Conservation (phyloP, 2,797 vertebrate genomes). For the Myripristis murdjan region DNA sequence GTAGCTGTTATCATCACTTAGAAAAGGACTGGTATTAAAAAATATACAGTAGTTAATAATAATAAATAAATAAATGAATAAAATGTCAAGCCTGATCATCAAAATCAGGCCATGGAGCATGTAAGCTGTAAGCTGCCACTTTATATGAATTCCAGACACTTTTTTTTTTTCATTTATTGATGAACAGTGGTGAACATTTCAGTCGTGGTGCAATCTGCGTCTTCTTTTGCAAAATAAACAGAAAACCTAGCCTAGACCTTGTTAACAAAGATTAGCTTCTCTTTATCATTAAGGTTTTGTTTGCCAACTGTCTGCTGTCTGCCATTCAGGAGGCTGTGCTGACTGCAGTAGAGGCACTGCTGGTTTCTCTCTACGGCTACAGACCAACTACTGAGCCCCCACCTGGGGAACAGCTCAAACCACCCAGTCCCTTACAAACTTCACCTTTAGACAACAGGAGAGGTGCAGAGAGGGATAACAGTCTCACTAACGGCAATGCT, state of each 20-base stretch:
- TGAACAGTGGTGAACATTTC: not conserved
- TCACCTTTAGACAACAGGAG: not conserved
- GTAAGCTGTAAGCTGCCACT: too few relatives aligned
- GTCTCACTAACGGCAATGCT: slow-evolving; percentile 1
- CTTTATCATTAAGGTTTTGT: not conserved
- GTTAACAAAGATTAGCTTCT: not conserved
- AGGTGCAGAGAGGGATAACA: slow-evolving; percentile 59
- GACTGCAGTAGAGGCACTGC: slow-evolving; percentile 89
- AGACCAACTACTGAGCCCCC: slow-evolving; percentile 65
- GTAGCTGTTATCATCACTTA: slow-evolving; percentile 61
- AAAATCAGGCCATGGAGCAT: too few relatives aligned
- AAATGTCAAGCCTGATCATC: not conserved
- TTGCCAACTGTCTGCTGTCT: slow-evolving; percentile 3
- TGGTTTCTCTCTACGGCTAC: slow-evolving; percentile 91
- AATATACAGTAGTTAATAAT: not conserved
- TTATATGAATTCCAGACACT: not conserved
- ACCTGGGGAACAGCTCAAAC: slow-evolving; percentile 23
- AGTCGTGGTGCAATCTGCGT: too few relatives aligned
- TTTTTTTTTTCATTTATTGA: not conserved
- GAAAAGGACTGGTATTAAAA: not conserved
- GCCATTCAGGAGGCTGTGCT: slow-evolving; percentile 89
- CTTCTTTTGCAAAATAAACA: not conserved
- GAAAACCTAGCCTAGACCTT: not conserved
- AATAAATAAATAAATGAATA: too few relatives aligned
- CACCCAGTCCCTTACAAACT: slow-evolving; percentile 5